phyloP scores from a whole-genome alignment of 2,113 vertebrate species.

The Grammomys dolichurus region DNA sequence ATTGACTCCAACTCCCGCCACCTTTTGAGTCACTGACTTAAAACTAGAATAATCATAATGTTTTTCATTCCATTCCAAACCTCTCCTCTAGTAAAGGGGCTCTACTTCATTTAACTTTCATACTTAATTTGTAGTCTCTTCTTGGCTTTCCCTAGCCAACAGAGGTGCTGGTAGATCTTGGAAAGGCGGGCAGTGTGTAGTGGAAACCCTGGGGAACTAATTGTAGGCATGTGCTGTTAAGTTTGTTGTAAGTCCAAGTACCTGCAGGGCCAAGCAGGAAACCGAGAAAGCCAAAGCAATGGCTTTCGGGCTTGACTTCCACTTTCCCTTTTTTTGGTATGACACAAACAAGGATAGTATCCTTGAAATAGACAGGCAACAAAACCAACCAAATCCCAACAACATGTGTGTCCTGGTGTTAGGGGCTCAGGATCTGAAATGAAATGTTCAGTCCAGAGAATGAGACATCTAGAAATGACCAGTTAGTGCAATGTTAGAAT shows the following conservation, averaged over 20 bases:
- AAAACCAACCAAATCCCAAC: neutral
- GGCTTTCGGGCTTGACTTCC: neutral
- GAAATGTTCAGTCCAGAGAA: accelerated
- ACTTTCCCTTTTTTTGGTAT: neutral
- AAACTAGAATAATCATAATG: neutral
- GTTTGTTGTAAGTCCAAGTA: neutral
- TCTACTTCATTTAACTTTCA: neutral
- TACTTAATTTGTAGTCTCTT: neutral
- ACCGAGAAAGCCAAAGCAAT: neutral
- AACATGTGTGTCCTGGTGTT: neutral
- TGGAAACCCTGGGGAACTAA: neutral
- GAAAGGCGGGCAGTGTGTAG: neutral
- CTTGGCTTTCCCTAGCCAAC: neutral
- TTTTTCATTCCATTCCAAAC: neutral
- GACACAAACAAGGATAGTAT: neutral
- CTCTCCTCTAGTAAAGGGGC: neutral
- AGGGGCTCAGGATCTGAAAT: neutral
- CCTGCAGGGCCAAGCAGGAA: neutral
- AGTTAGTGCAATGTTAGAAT: neutral
- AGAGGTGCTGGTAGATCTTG: neutral
- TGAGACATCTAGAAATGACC: too few relatives aligned
- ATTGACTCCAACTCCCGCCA: neutral
- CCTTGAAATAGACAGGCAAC: neutral
- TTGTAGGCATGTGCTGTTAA: neutral
- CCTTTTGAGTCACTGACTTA: neutral